phyloP scores from a whole-genome alignment of 2,888 invertebrate genomes.

The Brenthis daphne region DNA sequence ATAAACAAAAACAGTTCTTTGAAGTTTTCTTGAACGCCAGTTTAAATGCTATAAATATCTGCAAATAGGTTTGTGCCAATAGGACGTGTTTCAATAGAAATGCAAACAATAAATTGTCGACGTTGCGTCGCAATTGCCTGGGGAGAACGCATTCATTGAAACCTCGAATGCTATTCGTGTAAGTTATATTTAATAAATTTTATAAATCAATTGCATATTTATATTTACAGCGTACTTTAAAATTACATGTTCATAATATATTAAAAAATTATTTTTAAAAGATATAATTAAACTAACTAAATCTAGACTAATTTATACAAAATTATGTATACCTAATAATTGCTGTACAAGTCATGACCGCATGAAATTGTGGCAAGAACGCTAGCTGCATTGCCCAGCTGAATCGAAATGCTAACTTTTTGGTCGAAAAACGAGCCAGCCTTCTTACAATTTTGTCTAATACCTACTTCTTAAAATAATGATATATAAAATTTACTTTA shows the following conservation, averaged over 20 bases:
- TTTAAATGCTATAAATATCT: slow-evolving; percentile 35
- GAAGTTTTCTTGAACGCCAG: slow-evolving; percentile 21
- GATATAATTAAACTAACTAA: no score
- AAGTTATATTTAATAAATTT: slow-evolving; percentile 29
- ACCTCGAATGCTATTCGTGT: slow-evolving; percentile 25
- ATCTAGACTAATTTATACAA: no score
- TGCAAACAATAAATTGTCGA: slow-evolving; percentile 38
- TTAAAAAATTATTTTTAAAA: not conserved
- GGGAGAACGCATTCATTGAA: slow-evolving; percentile 33
- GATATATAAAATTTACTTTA: no score
- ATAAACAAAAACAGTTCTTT: slow-evolving; percentile 14
- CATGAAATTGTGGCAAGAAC: no score
- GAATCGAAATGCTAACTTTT: no score
- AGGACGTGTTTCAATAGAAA: slow-evolving; percentile 38
- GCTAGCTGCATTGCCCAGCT: no score
- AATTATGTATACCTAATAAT: no score
- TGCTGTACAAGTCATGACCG: no score
- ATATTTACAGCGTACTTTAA: not conserved
- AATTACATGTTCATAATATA: not conserved
- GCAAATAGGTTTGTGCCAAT: slow-evolving; percentile 37
- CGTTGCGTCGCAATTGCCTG: slow-evolving; percentile 34
- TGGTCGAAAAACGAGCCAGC: no score
- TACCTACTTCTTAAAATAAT: no score
- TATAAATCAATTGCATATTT: not conserved
- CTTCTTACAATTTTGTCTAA: no score